phyloP scores from a whole-genome alignment of 2,888 invertebrate species.

The Eueremaeus valkanovi region DNA sequence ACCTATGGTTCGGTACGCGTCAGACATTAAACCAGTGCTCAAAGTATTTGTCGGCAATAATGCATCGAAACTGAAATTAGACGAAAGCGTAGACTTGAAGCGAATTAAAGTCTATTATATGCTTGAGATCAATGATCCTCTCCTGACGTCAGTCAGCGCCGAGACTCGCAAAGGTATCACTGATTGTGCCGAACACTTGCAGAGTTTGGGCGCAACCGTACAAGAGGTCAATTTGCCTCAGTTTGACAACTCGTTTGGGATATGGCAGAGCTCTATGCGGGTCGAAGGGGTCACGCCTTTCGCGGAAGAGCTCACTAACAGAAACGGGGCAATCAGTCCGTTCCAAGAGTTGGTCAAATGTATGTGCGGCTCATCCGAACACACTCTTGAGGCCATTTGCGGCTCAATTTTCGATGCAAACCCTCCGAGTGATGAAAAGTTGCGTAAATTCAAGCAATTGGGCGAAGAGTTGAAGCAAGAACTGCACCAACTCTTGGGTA shows the following conservation, averaged over 20 bases:
- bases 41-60: slow-evolving; percentile 57
- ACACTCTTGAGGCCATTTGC: slow-evolving; percentile 74
- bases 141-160: slow-evolving; percentile 42
- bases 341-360: slow-evolving; percentile 67
- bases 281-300: slow-evolving; percentile 11
- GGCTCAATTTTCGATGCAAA: slow-evolving; percentile 58
- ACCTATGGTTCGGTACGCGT: slow-evolving; percentile 81
- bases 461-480: slow-evolving; percentile 35
- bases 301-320: slow-evolving; percentile 28
- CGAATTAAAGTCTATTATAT: slow-evolving; percentile 46
- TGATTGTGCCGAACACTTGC: slow-evolving; percentile 33
- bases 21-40: slow-evolving; percentile 73
- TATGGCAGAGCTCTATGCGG: slow-evolving; percentile 34
- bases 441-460: neutral
- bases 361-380: slow-evolving; percentile 67
- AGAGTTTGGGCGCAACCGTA: slow-evolving; percentile 20
- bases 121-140: slow-evolving; percentile 45
- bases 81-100: slow-evolving; percentile 44
- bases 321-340: slow-evolving; percentile 52
- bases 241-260: neutral
- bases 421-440: neutral
- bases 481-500: slow-evolving; percentile 35
- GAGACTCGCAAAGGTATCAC: slow-evolving; percentile 42
- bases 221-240: slow-evolving; percentile 14
- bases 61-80: slow-evolving; percentile 41